A percentile compares a stretch with the other conserved stretches of the same genome.
Conservation (phyloP, 2,113 vertebrate genomes). For the Melozone crissalis region DNA sequence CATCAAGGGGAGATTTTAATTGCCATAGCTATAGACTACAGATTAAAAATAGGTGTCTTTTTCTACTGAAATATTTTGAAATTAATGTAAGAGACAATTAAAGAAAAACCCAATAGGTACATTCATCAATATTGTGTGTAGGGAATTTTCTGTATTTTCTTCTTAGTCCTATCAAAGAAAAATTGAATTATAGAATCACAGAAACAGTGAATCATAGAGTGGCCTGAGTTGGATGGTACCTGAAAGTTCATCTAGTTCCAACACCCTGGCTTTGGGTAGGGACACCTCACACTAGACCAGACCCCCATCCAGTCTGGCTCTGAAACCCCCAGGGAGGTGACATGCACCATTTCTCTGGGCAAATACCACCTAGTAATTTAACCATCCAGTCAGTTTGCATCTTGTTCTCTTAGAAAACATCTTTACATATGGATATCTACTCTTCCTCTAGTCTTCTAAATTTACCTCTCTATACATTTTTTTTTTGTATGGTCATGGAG, state of each 20-base stretch:
- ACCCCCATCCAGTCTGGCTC: not conserved
- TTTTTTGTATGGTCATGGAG: not conserved
- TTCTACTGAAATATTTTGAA: not conserved
- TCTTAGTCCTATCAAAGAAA: not conserved
- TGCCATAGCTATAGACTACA: not conserved
- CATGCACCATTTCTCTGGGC: not conserved
- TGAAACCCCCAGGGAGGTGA: not conserved
- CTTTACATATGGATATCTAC: not conserved
- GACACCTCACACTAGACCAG: not conserved
- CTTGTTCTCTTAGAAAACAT: not conserved
- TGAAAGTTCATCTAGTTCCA: not conserved
- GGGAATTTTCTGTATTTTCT: rapidly evolving
- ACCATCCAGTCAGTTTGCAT: not conserved
- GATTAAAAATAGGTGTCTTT: not conserved
- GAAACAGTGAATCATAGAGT: not conserved
- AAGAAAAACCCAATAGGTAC: not conserved
- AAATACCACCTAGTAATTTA: not conserved
- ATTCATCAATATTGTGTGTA: not conserved
- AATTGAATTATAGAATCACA: not conserved
- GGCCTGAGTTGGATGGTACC: not conserved
- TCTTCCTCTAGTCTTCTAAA: not conserved
- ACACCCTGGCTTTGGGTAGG: not conserved
- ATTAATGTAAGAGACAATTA: not conserved
- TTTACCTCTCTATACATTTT: not conserved
- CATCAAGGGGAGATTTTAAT: not conserved